Percentiles rank a stretch among this genome's conserved stretches.
phyloP scores from a whole-genome alignment of 64 coral and sea anemone species.

The Actinia tenebrosa region DNA sequence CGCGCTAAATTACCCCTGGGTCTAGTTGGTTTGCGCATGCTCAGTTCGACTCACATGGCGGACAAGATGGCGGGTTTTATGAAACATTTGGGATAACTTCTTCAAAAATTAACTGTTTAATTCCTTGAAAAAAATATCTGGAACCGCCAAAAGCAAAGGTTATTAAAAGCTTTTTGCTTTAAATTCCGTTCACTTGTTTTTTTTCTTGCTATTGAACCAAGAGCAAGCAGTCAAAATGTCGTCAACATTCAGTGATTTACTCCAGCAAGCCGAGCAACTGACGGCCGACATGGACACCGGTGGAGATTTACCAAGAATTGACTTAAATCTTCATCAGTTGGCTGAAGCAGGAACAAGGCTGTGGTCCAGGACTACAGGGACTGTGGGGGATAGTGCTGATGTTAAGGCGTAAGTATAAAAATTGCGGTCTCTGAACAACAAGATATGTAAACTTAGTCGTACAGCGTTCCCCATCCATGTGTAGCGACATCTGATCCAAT shows the following conservation, averaged over 20 bases:
- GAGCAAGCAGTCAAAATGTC: conserved; percentile 43
- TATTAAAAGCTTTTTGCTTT: conserved; percentile 1
- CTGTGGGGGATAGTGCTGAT: conserved; percentile 77
- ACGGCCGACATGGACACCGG: conserved; percentile 98
- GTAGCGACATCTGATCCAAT: neutral
- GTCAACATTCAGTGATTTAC: conserved; percentile 87
- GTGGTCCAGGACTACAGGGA: conserved; percentile 69
- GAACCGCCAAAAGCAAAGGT: neutral
- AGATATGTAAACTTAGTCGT: neutral
- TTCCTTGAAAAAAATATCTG: neutral
- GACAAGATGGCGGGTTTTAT: conserved; percentile 78
- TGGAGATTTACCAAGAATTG: conserved; percentile 84
- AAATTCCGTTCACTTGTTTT: neutral
- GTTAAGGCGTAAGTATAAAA: conserved; percentile 89
- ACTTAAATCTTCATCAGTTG: conserved; percentile 91
- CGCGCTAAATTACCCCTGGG: neutral
- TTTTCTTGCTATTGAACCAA: neutral
- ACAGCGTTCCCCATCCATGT: neutral
- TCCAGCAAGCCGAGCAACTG: conserved; percentile 93
- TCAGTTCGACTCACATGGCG: neutral
- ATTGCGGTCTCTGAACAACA: neutral
- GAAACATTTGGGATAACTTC: conserved; percentile 35
- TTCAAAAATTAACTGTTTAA: neutral
- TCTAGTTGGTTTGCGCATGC: conserved; percentile 24
- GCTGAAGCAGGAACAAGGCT: conserved; percentile 87